Evolutionary conservation across 2,888 invertebrate species (phyloP).

Genomic region (Oscheius myriophilus): DNA sequence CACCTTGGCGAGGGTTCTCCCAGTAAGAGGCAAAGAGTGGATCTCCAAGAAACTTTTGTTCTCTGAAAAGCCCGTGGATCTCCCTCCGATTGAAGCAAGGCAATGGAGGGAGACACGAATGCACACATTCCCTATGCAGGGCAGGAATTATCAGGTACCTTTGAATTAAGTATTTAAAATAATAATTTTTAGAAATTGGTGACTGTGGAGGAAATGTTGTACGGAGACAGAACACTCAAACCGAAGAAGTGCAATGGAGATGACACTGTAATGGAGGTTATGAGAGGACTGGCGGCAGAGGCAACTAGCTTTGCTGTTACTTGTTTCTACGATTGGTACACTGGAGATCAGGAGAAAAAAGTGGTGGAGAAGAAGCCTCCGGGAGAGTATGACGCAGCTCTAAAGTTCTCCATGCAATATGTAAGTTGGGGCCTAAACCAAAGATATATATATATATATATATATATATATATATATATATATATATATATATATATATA

Average conservation of each 20-base stretch:
- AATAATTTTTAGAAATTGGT: slow-evolving; percentile 43
- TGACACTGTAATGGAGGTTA: slow-evolving; percentile 46
- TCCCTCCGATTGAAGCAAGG: slow-evolving; percentile 33
- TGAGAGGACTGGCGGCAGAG: slow-evolving; percentile 32
- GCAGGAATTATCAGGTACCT: slow-evolving; percentile 35
- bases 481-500: no score
- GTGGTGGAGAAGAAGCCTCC: background rate
- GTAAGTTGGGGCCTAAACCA: slow-evolving; percentile 9
- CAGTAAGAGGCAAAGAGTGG: background rate
- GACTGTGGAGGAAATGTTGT: slow-evolving; percentile 43
- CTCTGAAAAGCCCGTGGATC: slow-evolving; percentile 9
- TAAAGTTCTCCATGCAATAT: slow-evolving; percentile 19
- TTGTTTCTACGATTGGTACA: slow-evolving; percentile 51
- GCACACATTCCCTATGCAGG: slow-evolving; percentile 39
- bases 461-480: no score
- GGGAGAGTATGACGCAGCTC: slow-evolving; percentile 23
- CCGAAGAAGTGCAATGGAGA: slow-evolving; percentile 37
- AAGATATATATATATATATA: no score
- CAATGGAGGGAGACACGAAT: slow-evolving; percentile 45
- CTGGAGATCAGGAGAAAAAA: slow-evolving; percentile 32
- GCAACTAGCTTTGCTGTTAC: slow-evolving; percentile 37
- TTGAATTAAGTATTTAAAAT: background rate
- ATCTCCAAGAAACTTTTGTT: slow-evolving; percentile 2
- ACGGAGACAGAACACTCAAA: slow-evolving; percentile 29
- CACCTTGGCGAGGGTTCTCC: slow-evolving; percentile 30